Percentiles rank a stretch among this genome's conserved stretches.
phyloP scores from a whole-genome alignment of 1,140 invertebrate species.

The Globodera rostochiensis region DNA sequence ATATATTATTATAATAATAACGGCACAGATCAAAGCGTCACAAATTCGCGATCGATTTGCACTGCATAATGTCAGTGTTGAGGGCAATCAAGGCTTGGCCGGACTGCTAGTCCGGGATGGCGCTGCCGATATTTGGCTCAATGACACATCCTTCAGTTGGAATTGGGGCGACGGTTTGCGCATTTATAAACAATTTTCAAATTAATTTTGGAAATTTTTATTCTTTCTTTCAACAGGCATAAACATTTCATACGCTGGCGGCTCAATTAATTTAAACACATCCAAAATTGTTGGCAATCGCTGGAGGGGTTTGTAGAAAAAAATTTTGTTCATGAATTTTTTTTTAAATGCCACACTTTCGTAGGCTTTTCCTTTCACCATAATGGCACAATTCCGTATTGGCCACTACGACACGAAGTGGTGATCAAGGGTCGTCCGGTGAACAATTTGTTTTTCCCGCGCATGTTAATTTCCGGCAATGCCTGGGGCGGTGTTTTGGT shows the following conservation, averaged over 20 bases:
- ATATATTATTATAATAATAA: too few species aligned
- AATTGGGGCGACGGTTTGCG: slow-evolving; percentile 73
- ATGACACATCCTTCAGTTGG: slow-evolving; percentile 81
- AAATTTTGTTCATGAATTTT: background rate
- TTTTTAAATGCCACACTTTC: too few species aligned
- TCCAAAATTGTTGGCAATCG: slow-evolving; percentile 58
- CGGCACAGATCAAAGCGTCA: slow-evolving; percentile 28
- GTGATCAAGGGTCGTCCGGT: slow-evolving; percentile 63
- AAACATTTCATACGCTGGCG: slow-evolving; percentile 66
- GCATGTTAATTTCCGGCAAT: slow-evolving; percentile 58
- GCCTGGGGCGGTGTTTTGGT: slow-evolving; percentile 77
- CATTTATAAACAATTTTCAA: background rate
- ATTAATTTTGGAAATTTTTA: too few species aligned
- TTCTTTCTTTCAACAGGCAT: slow-evolving; percentile 33
- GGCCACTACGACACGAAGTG: slow-evolving; percentile 59
- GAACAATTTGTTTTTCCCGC: slow-evolving; percentile 63
- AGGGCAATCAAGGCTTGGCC: slow-evolving; percentile 84
- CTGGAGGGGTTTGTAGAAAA: slow-evolving; percentile 54
- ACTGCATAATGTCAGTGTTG: slow-evolving; percentile 73
- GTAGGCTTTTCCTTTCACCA: slow-evolving; percentile 62
- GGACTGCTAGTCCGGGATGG: slow-evolving; percentile 80
- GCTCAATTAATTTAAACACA: slow-evolving; percentile 64
- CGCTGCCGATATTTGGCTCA: slow-evolving; percentile 73
- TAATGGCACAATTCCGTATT: slow-evolving; percentile 56
- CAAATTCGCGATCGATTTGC: slow-evolving; percentile 55